Percentiles rank a stretch among this genome's conserved stretches.
These are phyloP conservation scores for Lycaon pictus DNA, from an alignment of 2,113 vertebrate species.

Conservation along the genomic window DNA sequence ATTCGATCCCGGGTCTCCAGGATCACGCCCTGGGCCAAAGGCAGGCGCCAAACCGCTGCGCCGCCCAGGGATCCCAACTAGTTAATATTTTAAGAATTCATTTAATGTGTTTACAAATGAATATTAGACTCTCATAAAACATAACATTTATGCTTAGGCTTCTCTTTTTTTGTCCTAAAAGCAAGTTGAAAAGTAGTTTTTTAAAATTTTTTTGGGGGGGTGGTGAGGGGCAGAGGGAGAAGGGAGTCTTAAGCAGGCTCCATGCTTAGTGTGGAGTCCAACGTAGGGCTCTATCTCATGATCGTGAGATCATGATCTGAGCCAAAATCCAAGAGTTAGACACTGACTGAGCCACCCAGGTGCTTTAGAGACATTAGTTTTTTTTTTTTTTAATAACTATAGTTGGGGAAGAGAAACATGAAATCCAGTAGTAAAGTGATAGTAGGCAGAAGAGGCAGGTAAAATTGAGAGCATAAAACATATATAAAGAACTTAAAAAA, in stretches of 20 bases:
- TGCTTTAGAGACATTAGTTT: not conserved
- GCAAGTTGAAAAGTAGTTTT: not conserved
- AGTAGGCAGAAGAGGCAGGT: not conserved
- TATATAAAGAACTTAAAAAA: not conserved
- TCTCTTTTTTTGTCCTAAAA: not conserved
- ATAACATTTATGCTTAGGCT: slow-evolving; percentile 44
- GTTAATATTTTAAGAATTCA: not conserved
- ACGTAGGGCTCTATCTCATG: not conserved
- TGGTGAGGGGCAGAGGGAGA: not conserved
- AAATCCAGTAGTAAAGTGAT: not conserved
- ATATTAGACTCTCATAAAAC: not conserved
- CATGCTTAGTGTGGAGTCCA: not conserved
- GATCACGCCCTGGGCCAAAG: too few relatives aligned
- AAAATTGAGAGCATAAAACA: not conserved
- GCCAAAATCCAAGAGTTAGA: not conserved
- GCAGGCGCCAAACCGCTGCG: too few relatives aligned
- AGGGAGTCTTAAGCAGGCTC: not conserved
- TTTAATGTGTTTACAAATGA: not conserved
- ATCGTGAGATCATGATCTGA: not conserved
- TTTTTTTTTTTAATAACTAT: not conserved
- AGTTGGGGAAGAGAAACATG: not conserved
- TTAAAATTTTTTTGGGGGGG: not conserved
- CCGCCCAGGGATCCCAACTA: not conserved
- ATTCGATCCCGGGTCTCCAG: too few relatives aligned
- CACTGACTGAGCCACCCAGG: not conserved